These are phyloP conservation scores for Plecotus auritus DNA, from an alignment of 2,113 vertebrate genomes.

Conservation along the genomic window DNA sequence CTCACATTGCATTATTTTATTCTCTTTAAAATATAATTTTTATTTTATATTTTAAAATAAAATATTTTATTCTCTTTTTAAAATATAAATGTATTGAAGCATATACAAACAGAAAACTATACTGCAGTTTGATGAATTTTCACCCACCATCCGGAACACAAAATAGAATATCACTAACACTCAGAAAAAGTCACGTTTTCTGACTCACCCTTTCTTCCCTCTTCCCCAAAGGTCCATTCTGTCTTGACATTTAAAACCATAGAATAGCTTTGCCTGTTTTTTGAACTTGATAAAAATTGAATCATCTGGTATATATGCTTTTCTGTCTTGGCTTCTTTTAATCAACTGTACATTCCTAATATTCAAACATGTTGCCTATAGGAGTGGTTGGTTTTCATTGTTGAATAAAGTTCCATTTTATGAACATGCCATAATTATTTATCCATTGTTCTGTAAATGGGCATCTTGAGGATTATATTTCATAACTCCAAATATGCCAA, in stretches of 20 bases:
- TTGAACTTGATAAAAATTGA: neutral
- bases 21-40: neutral
- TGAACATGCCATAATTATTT: neutral
- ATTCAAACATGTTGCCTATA: neutral
- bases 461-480: neutral
- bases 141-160: neutral
- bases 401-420: neutral
- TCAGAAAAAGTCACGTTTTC: neutral
- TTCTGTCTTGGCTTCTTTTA: neutral
- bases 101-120: neutral
- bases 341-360: neutral
- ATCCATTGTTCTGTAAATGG: neutral
- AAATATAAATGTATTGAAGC: neutral
- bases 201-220: neutral
- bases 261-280: neutral
- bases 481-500: neutral
- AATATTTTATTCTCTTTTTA: neutral
- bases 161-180: neutral
- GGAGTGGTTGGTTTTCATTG: neutral
- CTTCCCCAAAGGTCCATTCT: neutral
- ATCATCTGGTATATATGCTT: neutral
- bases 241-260: neutral
- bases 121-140: neutral
- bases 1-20: neutral
- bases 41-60: too few species aligned